These are phyloP conservation scores for Metallyticus violacea DNA, from an alignment of 2,888 invertebrate genomes.

Conservation along the genomic window DNA sequence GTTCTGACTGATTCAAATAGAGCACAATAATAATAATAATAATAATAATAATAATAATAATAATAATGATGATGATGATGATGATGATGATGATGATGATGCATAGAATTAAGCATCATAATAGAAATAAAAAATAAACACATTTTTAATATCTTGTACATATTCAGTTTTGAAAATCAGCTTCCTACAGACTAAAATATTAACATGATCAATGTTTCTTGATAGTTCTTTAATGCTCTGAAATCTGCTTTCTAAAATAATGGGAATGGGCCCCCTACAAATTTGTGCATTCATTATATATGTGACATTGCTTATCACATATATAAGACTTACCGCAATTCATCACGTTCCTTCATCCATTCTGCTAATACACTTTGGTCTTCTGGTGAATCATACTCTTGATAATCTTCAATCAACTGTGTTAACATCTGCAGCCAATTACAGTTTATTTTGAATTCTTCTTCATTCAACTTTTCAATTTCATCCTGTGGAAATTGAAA, in stretches of 20 bases:
- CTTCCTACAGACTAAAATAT: too few relatives aligned
- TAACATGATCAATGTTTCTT: too few relatives aligned
- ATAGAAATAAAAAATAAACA: background rate
- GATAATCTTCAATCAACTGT: constrained; percentile 84
- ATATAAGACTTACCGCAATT: constrained; percentile 57
- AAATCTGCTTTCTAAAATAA: too few relatives aligned
- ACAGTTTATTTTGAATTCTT: constrained; percentile 79
- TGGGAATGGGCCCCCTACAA: background rate
- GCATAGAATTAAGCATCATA: too few relatives aligned
- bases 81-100: background rate
- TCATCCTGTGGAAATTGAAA: constrained; percentile 68
- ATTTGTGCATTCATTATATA: too few relatives aligned
- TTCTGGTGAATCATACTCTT: constrained; percentile 70
- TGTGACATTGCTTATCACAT: too few relatives aligned
- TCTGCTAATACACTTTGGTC: constrained; percentile 62
- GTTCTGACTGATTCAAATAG: background rate
- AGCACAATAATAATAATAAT: too few relatives aligned
- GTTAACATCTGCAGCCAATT: constrained; percentile 92
- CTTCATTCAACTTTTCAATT: constrained; percentile 81
- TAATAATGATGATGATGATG: background rate
- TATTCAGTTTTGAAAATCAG: too few relatives aligned
- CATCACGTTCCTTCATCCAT: constrained; percentile 82
- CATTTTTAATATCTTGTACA: background rate
- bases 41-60: background rate
- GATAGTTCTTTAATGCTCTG: too few relatives aligned